Evolutionary conservation across 2,797 vertebrate species (phyloP).

Genomic region (Chaetophractus vellerosus): DNA sequence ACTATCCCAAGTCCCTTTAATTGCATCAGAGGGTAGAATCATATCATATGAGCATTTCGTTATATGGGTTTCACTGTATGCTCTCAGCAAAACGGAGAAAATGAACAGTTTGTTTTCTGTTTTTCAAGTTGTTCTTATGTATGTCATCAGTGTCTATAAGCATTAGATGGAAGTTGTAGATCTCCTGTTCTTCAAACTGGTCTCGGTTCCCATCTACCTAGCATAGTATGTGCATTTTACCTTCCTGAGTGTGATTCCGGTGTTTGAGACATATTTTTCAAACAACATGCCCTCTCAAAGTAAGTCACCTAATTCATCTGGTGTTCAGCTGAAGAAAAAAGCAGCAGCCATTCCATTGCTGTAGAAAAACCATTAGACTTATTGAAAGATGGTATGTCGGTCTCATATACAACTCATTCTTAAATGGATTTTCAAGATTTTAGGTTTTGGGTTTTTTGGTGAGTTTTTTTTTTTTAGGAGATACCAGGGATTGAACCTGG

Average conservation of each 20-base stretch:
- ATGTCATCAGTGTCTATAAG: accelerated
- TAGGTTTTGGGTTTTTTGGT: too few relatives aligned
- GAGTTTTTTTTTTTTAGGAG: too few relatives aligned
- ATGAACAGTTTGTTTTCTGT: too few relatives aligned
- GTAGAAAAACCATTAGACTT: neutral
- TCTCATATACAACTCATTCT: neutral
- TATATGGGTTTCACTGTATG: accelerated
- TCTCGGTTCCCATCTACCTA: neutral
- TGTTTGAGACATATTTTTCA: neutral
- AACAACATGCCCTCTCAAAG: neutral
- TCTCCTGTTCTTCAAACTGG: accelerated
- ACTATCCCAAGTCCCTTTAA: accelerated
- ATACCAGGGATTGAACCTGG: too few relatives aligned
- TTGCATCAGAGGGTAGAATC: neutral
- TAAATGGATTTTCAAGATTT: neutral
- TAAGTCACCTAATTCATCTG: neutral
- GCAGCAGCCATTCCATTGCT: neutral
- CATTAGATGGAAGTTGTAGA: accelerated
- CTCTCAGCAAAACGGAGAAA: neutral
- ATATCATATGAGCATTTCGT: accelerated
- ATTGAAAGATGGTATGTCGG: neutral
- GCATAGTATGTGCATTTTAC: accelerated
- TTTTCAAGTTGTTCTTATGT: neutral
- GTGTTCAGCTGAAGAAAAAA: neutral
- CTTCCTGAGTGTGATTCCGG: neutral